These are phyloP conservation scores for Rhabdornis inornatus DNA, from an alignment of 2,113 vertebrate species.

Conservation along the genomic window DNA sequence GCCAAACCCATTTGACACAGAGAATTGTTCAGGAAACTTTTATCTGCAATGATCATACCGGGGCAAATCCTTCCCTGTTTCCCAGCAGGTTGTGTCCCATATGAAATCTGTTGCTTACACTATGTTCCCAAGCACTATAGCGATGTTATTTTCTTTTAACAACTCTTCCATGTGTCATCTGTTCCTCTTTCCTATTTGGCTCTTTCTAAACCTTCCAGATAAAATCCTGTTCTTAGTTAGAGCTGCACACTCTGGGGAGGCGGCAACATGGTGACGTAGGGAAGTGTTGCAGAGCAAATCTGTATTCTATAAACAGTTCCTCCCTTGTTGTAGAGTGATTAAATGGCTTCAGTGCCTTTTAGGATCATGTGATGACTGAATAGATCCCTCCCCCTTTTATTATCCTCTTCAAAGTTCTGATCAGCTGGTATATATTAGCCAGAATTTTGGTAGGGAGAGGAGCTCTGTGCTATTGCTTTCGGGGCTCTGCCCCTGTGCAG, in stretches of 20 bases:
- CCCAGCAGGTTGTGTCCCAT: not conserved
- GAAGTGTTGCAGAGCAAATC: not conserved
- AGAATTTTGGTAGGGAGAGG: not conserved
- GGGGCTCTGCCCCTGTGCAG: not conserved
- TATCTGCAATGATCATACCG: not conserved
- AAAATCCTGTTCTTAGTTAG: not conserved
- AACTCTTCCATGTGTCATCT: not conserved
- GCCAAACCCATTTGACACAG: not conserved
- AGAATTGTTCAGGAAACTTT: not conserved
- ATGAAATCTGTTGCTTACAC: not conserved
- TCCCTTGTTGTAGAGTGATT: not conserved
- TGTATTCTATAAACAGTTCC: not conserved
- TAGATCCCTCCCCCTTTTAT: not conserved
- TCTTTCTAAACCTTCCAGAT: not conserved
- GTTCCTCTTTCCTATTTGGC: not conserved
- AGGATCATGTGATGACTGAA: not conserved
- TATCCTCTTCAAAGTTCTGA: not conserved
- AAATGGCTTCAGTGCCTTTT: not conserved
- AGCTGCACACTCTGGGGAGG: not conserved
- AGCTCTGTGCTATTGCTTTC: not conserved
- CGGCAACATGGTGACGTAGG: fast-evolving
- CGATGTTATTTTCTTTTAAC: not conserved
- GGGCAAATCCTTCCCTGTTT: not conserved
- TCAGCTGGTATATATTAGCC: not conserved
- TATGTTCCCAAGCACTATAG: not conserved